Percentiles rank a stretch among this genome's conserved stretches.
Conservation (phyloP, 2,888 invertebrate genomes). For the Julus scandinavius region DNA sequence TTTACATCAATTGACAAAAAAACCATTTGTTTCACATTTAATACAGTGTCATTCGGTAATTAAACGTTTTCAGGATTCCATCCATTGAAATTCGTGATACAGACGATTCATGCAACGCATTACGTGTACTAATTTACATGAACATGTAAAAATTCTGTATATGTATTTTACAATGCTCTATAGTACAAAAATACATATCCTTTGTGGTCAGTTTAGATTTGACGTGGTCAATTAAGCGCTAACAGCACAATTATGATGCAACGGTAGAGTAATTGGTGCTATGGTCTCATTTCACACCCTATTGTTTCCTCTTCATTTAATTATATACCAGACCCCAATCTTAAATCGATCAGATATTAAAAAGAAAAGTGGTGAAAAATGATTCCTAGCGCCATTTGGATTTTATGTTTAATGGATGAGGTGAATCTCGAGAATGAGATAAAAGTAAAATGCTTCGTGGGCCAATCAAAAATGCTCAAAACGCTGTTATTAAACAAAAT, state of each 20-base stretch:
- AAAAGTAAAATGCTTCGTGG: conserved; percentile 1
- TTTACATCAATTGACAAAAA: too few species aligned
- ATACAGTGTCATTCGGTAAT: neutral
- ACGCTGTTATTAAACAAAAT: conserved; percentile 39
- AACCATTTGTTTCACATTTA: neutral
- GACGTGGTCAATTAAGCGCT: neutral
- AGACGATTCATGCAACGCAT: neutral
- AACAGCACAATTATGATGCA: neutral
- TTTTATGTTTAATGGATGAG: conserved; percentile 18
- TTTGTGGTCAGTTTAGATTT: neutral
- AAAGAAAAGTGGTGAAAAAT: conserved; percentile 1
- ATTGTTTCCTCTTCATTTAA: neutral
- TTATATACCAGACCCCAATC: neutral
- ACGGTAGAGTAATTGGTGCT: neutral
- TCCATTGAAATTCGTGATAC: neutral
- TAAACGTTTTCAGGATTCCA: neutral
- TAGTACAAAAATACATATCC: neutral
- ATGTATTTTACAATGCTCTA: too few species aligned
- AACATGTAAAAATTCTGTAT: too few species aligned
- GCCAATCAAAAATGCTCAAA: conserved; percentile 38
- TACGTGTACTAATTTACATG: too few species aligned
- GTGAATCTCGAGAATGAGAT: conserved; percentile 37
- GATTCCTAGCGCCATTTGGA: conserved; percentile 22
- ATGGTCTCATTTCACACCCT: neutral
- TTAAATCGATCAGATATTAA: neutral